Evolutionary conservation across 2,888 invertebrate genomes (phyloP).

Genomic region (Tenthredo mesomela): DNA sequence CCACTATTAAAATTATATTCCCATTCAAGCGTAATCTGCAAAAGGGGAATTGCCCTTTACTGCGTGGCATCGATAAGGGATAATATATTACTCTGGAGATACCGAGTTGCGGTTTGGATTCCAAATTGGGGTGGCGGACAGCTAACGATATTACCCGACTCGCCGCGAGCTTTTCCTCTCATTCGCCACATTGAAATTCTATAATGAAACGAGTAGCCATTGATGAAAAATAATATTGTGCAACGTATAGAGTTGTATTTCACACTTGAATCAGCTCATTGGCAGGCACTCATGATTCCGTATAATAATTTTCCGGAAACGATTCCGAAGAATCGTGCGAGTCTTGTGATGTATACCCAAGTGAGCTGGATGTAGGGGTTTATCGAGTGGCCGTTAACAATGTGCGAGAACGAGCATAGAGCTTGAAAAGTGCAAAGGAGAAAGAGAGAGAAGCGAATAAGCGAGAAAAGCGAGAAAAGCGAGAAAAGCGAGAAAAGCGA

Average conservation of each 20-base stretch:
- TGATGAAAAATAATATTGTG: background rate
- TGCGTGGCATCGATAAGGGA: conserved; percentile 31
- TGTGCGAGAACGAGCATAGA: conserved; percentile 27
- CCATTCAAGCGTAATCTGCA: conserved; percentile 17
- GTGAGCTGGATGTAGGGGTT: background rate
- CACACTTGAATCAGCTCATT: background rate
- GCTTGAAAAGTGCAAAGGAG: background rate
- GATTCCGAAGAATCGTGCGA: conserved; percentile 3
- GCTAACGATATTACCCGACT: background rate
- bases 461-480: background rate
- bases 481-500: background rate
- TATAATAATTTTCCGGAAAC: conserved; percentile 16
- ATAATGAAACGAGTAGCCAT: conserved; percentile 1
- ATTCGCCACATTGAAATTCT: conserved; percentile 16
- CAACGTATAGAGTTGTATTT: background rate
- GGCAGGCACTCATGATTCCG: background rate
- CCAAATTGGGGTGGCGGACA: background rate
- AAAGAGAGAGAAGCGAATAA: background rate
- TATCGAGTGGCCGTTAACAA: conserved; percentile 38
- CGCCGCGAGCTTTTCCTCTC: background rate
- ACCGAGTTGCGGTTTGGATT: conserved; percentile 37
- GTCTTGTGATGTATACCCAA: background rate
- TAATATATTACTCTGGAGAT: conserved; percentile 38
- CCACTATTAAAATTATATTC: conserved; percentile 43
- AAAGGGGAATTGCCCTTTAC: conserved; percentile 17